Percentiles rank a stretch among this genome's conserved stretches.
Conservation (phyloP, 1,140 invertebrate genomes). For the Drosophila nannoptera region DNA sequence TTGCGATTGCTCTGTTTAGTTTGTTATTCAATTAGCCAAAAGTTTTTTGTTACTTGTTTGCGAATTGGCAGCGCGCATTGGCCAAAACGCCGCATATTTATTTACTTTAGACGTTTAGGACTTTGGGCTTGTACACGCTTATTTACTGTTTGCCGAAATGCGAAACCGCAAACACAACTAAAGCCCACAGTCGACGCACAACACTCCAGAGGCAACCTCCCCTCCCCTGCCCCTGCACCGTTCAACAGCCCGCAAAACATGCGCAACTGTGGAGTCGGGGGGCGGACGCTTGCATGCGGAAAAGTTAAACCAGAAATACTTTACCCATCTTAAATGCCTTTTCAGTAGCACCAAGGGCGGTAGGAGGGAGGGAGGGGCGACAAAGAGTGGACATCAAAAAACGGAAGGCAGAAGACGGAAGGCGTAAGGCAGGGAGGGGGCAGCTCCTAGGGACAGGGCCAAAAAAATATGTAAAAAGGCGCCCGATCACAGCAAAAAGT, state of each 20-base stretch:
- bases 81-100: conserved; percentile 47
- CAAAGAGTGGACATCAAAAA: conserved; percentile 9
- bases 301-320: conserved; percentile 64
- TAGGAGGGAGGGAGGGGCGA: neutral
- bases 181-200: conserved; percentile 19
- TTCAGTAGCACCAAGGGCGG: conserved; percentile 15
- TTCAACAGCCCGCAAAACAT: conserved; percentile 31
- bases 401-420: conserved; percentile 16
- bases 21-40: conserved; percentile 62
- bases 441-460: conserved; percentile 15
- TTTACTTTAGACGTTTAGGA: conserved; percentile 57
- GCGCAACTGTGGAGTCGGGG: conserved; percentile 34
- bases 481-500: conserved; percentile 4
- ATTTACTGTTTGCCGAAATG: conserved; percentile 71
- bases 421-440: conserved; percentile 27
- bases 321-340: conserved; percentile 59
- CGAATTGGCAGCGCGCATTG: conserved; percentile 34
- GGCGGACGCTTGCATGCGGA: conserved; percentile 32
- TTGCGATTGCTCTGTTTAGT: conserved; percentile 51
- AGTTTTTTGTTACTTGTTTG: conserved; percentile 33
- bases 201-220: conserved; percentile 10
- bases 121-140: conserved; percentile 49
- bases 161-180: conserved; percentile 66
- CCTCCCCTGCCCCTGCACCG: neutral
- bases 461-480: conserved; percentile 42